Base-by-base conservation (phyloP, 1,140 invertebrate genomes). In the Drosophila erecta region DNA sequence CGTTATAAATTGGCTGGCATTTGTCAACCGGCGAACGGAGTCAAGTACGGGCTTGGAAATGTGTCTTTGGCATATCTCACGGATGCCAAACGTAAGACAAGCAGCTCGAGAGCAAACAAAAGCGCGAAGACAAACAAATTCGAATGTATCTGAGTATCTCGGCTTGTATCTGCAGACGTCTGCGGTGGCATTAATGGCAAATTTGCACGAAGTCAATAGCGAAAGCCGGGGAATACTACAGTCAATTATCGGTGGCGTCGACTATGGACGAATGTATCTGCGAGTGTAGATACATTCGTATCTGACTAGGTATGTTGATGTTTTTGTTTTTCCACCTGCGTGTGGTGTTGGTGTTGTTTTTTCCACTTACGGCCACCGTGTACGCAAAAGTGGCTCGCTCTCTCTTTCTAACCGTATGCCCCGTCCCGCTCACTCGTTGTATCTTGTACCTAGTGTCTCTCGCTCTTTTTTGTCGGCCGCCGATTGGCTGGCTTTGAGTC, bases 151-250 rank as follows among this genome's bases (percentile, higher is more conserved):
- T 71, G 37, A 33, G 27, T 61, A 76, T 55, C 62, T 67, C 59
- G 47, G 64, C 37, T 51, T 57, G 59, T 66, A 60, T 78, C 62
- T 64, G 33, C 33, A 58, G 51, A 61, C 78, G 83, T 89, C 79
- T 86, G 83, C 84, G 76, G 60, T 71, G 73, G 69, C 69, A 80
- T 80, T 89, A 89, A 89, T 89, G 79, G 84, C 79, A 89, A 89
- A 89, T 89, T 89, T 84, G 80, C 79, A 89, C 84, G 73, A 80
- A 81, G 79, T 67, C 86, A 89, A 87, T 87, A 87, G 56, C 33
- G 56, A 53, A 64, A 64, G 33, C 33, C 22, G 53, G 40, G 40
- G 58, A 51, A 53, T 71, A 44, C 71, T 62, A 20, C 66, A 86
- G 74, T 86, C 83, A 86, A 86, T 87, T 86, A 86, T 87, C 81